Base-by-base conservation (phyloP, 2,113 vertebrate species). In the Pelecanus crispus region DNA sequence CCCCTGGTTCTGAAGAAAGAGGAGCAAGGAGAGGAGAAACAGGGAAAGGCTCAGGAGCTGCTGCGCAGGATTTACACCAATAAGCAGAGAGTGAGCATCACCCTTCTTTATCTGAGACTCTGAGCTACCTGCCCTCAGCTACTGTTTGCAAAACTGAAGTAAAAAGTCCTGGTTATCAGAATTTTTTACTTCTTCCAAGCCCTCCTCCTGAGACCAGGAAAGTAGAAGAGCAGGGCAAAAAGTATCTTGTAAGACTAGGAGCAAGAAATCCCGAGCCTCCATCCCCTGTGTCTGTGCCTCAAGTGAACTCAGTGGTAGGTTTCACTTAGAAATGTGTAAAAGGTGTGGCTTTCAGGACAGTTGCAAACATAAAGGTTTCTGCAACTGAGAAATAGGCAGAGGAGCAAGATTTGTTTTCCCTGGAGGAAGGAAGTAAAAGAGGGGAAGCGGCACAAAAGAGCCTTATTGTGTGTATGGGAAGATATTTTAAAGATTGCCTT, bases 71-170 rank as follows among this genome's bases (percentile, higher is more conserved):
- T 97, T 94, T 97, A 97, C 47, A 88, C 65, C 62, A 97, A 95
- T 82, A 96, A 98, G 68, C 96, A 94, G n/a, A 96, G 93, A 98
- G 98, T 98, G 45, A 94, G 97, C 72, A 86, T 86, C 86, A 45
- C 36, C 13, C 6, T 74, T 91, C 40, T 87, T 68, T 89, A 17
- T 62, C 62, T 36, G 88, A 58, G 49, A 31, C 40, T 68, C 68
- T 74, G 58, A 88, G 31, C 38, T 85, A 70, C 45, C 36, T 71
- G 34, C 17, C 55, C 13, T 62, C 26, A 11, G n/a, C 72, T 94
- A 18, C 52, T 2, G 0, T 77, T 68, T 63, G 45, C 25, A 96
- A 75, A 88, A 74, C 32, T 83, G 53, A 92, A 71, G 53, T 74
- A 56, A 67, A 59, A 92, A 83, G 26, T 53, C 25, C 17, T 59